Evolutionary conservation across 1,140 invertebrate genomes (phyloP).

Genomic region (Drosophila paulistorum): DNA sequence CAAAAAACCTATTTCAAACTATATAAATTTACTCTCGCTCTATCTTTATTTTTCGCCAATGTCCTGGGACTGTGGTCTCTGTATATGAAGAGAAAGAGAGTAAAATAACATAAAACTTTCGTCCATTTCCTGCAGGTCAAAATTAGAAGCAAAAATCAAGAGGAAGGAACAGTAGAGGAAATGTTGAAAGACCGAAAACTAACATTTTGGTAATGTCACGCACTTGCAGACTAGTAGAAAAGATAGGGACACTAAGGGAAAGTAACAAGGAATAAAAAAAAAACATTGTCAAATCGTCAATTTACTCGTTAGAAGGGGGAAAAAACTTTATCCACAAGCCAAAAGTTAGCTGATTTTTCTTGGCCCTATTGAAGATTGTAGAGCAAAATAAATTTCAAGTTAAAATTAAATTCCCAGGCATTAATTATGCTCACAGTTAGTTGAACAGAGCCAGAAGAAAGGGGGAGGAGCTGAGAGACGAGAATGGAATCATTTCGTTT

Average conservation of each 20-base stretch:
- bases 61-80: background rate
- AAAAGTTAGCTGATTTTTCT: constrained; percentile 14
- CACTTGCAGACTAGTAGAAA: background rate
- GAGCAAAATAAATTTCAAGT: constrained; percentile 10
- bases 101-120: constrained; percentile 36
- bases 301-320: constrained; percentile 66
- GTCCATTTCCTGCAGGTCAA: constrained; percentile 49
- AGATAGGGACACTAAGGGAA: background rate
- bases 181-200: background rate
- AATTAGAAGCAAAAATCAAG: constrained; percentile 4
- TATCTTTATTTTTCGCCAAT: background rate
- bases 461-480: background rate
- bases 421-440: constrained; percentile 49
- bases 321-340: constrained; percentile 30
- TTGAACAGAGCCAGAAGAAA: background rate
- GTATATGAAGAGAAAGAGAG: constrained; percentile 7
- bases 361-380: constrained; percentile 12
- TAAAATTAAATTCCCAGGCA: constrained; percentile 34
- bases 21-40: constrained; percentile 6
- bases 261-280: background rate
- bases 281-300: constrained; percentile 75
- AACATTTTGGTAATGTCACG: constrained; percentile 2
- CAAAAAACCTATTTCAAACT: background rate
- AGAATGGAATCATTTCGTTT: constrained; percentile 26
- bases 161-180: background rate